Conservation (phyloP, 2,888 invertebrate species). For the Steinernema hermaphroditum region DNA sequence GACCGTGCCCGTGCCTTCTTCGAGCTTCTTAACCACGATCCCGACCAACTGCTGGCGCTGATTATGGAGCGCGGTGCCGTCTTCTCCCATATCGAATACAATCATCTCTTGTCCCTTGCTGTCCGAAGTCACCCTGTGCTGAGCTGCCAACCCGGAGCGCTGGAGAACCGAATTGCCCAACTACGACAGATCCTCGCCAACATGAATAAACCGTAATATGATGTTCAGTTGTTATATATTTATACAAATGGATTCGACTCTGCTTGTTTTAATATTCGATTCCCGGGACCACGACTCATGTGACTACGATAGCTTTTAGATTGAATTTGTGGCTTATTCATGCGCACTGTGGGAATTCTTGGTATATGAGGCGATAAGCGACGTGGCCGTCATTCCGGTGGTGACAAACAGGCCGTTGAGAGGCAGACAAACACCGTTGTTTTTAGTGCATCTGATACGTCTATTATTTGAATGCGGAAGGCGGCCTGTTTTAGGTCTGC, state of each 20-base stretch:
- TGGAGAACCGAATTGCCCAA: slow-evolving; percentile 74
- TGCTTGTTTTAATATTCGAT: no score
- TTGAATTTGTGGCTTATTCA: no score
- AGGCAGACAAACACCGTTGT: background rate
- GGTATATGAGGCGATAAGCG: no score
- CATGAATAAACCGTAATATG: slow-evolving; percentile 7
- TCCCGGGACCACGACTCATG: no score
- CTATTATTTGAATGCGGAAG: background rate
- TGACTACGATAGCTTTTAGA: no score
- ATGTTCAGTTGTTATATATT: background rate
- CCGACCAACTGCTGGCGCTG: slow-evolving; percentile 68
- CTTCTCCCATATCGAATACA: slow-evolving; percentile 83
- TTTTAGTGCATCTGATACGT: background rate
- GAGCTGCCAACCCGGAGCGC: slow-evolving; percentile 66
- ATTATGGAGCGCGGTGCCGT: slow-evolving; percentile 74
- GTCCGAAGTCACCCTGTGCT: slow-evolving; percentile 72
- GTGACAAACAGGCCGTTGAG: background rate
- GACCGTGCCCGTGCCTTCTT: slow-evolving; percentile 87
- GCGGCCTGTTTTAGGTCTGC: background rate
- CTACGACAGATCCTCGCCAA: slow-evolving; percentile 78
- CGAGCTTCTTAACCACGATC: slow-evolving; percentile 77
- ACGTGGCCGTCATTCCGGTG: background rate
- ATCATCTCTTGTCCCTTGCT: slow-evolving; percentile 73
- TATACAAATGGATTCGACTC: no score
- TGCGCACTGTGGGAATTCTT: no score